Evolutionary conservation across 2,113 vertebrate genomes (phyloP), one percentile per base, ranked within the genome.

Genomic region (Hippolais icterina): DNA sequence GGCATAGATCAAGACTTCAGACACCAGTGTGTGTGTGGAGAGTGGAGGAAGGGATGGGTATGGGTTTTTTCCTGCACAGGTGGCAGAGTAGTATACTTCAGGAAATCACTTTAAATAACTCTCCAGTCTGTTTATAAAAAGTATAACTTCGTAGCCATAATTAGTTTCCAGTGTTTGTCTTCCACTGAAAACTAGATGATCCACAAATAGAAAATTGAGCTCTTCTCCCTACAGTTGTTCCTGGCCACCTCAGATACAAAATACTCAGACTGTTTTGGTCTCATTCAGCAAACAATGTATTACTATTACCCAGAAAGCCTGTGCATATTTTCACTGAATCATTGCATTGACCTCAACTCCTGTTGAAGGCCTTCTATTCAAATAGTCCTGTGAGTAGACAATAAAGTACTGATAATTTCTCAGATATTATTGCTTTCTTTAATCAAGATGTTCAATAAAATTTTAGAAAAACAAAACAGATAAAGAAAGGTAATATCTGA

Each of bases 1-100:
- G 20, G 9, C 33, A 71, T 12, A 66, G 44, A 46, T 42, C 35
- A 90, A 77, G 4, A 24, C 24, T 44, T 81, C 37, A 74, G 16
- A 39, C 0, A 12, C 53, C 12, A 1, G 1, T 25, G 6, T 49
- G 4, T 24, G 12, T 33, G 31, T 6, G 16, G 16, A 72, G 31
- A 74, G 27, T 25, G 6, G 29, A 46, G 14, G 7, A 82, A 61
- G 25, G 33, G 16, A 47, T 44, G 13, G 10, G 1, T 41, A 41
- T 44, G 19, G 29, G 11, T 35, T 83, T 68, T 60, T 44, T 2
- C 28, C 16, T 6, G 20, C 15, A 33, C 21, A 72, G 21, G 9
- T 52, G 8, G 15, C 15, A 78, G 53, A 60, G 18, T 5, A 89
- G 2, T 70, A 25, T 2, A 6, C 11, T n/a, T 4, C 5, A 52